A percentile compares a stretch with the other conserved stretches of the same genome.
Conservation (phyloP, 2,888 invertebrate genomes). For the Caenorhabditis plicata region DNA sequence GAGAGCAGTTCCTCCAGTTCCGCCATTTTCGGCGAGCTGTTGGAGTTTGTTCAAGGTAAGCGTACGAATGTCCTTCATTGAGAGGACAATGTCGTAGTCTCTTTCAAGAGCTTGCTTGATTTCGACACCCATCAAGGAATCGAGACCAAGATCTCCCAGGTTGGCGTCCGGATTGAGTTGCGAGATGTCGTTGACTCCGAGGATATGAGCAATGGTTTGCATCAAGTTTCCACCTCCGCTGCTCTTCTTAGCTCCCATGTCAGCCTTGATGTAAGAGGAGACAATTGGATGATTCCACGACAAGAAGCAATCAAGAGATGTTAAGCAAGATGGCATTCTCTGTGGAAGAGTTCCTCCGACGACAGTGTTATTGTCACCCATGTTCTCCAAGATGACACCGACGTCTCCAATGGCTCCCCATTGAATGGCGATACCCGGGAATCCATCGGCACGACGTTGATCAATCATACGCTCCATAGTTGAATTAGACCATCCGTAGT, state of each 20-base stretch:
- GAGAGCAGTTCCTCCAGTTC: conserved; percentile 49
- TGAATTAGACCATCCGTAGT: conserved; percentile 95
- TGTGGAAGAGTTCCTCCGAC: conserved; percentile 95
- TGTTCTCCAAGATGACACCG: conserved; percentile 84
- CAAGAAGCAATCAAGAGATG: conserved; percentile 84
- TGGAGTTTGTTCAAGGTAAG: conserved; percentile 79
- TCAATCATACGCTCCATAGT: conserved; percentile 87
- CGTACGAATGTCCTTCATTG: conserved; percentile 73
- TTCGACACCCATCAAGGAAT: conserved; percentile 97
- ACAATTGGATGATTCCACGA: conserved; percentile 75
- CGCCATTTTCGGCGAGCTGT: conserved; percentile 67
- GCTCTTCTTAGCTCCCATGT: conserved; percentile 58
- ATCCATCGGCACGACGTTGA: conserved; percentile 80
- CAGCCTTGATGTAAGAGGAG: conserved; percentile 65
- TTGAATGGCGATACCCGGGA: conserved; percentile 86
- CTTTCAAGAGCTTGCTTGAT: conserved; percentile 76
- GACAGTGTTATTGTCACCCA: conserved; percentile 77
- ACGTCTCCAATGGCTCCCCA: conserved; percentile 97
- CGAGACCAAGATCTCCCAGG: conserved; percentile 92
- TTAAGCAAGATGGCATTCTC: conserved; percentile 87
- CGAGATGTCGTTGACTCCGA: conserved; percentile 81
- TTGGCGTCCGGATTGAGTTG: conserved; percentile 78
- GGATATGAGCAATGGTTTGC: conserved; percentile 65
- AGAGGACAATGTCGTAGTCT: conserved; percentile 82
- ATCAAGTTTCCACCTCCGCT: conserved; percentile 67